Conservation (phyloP, 2,113 vertebrate species). For the Probosciger aterrimus region DNA sequence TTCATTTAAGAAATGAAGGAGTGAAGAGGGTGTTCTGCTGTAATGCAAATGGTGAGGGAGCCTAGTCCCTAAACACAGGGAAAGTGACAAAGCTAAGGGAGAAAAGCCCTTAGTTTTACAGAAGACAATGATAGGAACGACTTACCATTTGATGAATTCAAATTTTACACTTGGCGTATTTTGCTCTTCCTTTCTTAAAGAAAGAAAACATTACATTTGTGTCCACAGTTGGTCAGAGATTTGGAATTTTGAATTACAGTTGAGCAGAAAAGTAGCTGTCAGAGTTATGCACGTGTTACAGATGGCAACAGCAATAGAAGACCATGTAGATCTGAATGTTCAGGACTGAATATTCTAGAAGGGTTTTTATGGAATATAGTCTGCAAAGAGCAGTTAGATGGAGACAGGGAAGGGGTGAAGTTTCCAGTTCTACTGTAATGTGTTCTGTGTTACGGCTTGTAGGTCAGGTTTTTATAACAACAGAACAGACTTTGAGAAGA, state of each 20-base stretch:
- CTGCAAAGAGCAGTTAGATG: background rate
- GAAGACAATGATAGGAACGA: too few relatives aligned
- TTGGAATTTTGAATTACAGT: background rate
- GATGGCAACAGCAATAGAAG: background rate
- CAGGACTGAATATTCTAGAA: background rate
- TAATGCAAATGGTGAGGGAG: background rate
- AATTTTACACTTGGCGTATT: background rate
- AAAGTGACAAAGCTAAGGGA: background rate
- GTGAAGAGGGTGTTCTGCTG: background rate
- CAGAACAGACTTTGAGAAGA: background rate
- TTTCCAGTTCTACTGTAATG: background rate
- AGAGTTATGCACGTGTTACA: background rate
- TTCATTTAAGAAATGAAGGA: background rate
- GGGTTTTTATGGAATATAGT: background rate
- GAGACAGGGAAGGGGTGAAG: background rate
- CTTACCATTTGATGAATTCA: background rate
- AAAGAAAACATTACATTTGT: background rate
- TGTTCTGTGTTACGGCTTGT: too few relatives aligned
- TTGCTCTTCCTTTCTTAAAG: background rate
- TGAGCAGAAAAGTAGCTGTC: background rate
- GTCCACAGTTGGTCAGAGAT: accelerated
- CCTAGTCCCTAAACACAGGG: background rate
- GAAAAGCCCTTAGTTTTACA: background rate
- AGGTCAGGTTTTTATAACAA: background rate
- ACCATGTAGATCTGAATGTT: background rate